Percentiles rank a stretch among this genome's conserved stretches.
Conservation (phyloP, 2,797 vertebrate genomes). For the Rhabdomys pumilio region DNA sequence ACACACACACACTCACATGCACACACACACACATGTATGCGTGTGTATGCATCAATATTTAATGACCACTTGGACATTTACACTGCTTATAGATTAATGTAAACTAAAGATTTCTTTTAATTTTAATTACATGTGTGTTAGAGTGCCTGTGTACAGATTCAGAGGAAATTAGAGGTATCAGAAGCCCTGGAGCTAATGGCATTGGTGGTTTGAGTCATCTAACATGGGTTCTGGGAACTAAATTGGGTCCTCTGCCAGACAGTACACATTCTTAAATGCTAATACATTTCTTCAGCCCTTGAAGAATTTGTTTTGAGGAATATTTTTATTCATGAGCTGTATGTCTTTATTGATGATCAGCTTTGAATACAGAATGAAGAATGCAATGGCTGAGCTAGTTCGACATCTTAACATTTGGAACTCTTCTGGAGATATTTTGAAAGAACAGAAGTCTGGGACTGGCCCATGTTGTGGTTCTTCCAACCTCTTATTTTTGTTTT, state of each 20-base stretch:
- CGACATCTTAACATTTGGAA: slow-evolving; percentile 43
- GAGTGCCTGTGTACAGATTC: background rate
- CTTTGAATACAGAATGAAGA: slow-evolving; percentile 19
- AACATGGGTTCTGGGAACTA: no score
- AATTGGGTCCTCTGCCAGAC: background rate
- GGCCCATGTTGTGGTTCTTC: background rate
- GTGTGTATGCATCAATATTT: background rate
- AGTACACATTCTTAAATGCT: background rate
- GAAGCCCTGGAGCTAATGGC: background rate
- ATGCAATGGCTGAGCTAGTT: slow-evolving; percentile 17
- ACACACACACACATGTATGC: fast-evolving
- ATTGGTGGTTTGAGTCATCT: no score
- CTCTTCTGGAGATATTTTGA: background rate
- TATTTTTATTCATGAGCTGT: slow-evolving; percentile 30
- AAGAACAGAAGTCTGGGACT: background rate
- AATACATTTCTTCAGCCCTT: background rate
- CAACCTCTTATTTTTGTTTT: background rate
- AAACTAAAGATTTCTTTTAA: background rate
- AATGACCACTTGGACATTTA: background rate
- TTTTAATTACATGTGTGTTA: no score
- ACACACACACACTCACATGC: background rate
- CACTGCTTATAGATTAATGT: background rate
- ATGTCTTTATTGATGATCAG: background rate
- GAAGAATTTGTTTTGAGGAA: background rate
- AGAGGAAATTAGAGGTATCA: background rate